These are phyloP conservation scores for Herpetotheres cachinnans DNA, from an alignment of 2,113 vertebrate genomes.

Conservation along the genomic window DNA sequence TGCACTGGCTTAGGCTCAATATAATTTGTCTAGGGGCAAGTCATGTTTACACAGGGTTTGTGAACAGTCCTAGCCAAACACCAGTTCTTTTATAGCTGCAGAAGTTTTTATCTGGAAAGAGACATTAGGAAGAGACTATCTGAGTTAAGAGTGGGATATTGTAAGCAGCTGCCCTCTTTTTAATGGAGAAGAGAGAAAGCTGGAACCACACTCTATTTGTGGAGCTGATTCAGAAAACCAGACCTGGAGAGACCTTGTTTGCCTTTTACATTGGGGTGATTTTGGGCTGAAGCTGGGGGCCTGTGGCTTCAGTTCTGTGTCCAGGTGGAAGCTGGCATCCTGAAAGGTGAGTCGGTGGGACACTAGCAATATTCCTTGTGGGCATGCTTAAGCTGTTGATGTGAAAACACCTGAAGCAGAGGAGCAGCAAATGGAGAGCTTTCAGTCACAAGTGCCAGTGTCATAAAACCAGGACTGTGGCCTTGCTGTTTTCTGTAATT, in stretches of 20 bases:
- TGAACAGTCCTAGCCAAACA: background rate
- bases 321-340: background rate
- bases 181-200: background rate
- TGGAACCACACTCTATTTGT: background rate
- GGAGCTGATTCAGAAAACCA: background rate
- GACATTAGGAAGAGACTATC: background rate
- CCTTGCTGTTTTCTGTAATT: constrained; percentile 9
- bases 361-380: background rate
- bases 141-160: background rate
- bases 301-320: background rate
- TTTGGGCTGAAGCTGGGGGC: background rate
- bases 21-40: background rate
- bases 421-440: background rate
- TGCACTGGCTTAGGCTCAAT: background rate
- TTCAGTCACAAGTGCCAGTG: background rate
- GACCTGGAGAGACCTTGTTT: background rate
- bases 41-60: background rate
- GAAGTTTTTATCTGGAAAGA: background rate
- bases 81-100: background rate
- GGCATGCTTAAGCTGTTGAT: background rate
- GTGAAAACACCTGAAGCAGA: background rate
- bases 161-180: background rate
- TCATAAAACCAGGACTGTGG: background rate
- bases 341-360: background rate
- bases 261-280: background rate